phyloP scores from a whole-genome alignment of 2,113 vertebrate species.

The Herpetotheres cachinnans region DNA sequence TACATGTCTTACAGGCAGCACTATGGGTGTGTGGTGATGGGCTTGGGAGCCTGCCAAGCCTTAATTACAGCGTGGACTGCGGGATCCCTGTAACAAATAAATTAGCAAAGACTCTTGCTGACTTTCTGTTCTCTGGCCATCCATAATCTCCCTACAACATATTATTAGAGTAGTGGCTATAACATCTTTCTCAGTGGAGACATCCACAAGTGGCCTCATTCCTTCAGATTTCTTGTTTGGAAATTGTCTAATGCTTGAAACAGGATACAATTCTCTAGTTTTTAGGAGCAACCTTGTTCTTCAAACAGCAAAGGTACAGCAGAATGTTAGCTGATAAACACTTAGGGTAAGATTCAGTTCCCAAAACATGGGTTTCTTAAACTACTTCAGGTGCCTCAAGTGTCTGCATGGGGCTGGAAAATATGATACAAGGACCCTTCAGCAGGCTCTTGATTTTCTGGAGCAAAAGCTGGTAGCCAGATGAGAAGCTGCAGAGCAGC shows the following conservation, averaged over 20 bases:
- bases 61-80: background rate
- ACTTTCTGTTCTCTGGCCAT: background rate
- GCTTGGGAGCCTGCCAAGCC: background rate
- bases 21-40: background rate
- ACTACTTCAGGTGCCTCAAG: background rate
- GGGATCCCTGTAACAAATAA: background rate
- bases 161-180: background rate
- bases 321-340: background rate
- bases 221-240: background rate
- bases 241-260: background rate
- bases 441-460: background rate
- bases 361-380: background rate
- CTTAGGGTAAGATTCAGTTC: background rate
- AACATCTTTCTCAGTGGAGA: background rate
- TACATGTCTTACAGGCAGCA: background rate
- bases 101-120: background rate
- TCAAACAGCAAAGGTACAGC: background rate
- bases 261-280: background rate
- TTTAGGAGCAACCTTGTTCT: background rate
- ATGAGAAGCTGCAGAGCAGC: background rate
- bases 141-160: background rate
- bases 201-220: background rate
- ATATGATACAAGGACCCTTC: background rate
- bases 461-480: background rate
- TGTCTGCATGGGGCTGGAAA: background rate